Conservation (phyloP, 2,113 vertebrate genomes). For the Mastomys coucha region DNA sequence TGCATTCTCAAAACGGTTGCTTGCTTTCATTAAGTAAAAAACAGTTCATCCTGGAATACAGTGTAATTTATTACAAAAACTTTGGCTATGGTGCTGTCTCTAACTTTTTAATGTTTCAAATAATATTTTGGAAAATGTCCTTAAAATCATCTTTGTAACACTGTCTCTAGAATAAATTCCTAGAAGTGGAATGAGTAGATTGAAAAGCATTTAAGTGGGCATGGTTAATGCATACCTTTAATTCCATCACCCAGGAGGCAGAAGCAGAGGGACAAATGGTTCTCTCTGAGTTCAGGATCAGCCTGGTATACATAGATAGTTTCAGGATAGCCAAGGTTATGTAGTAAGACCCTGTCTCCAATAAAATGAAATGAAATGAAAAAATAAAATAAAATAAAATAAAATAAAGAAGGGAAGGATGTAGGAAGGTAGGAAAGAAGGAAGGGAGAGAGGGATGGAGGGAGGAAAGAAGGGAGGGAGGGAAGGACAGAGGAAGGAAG, state of each 20-base stretch:
- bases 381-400: too few species aligned
- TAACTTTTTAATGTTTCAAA: conserved; percentile 31
- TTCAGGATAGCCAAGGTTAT: background rate
- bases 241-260: background rate
- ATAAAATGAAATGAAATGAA: background rate
- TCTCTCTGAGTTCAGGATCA: background rate
- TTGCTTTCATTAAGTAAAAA: background rate
- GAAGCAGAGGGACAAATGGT: too few species aligned
- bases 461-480: fast-evolving
- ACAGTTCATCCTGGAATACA: background rate
- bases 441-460: background rate
- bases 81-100: background rate
- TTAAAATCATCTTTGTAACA: conserved; percentile 29
- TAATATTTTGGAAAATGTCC: conserved; percentile 38
- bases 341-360: background rate
- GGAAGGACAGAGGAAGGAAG: fast-evolving
- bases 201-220: background rate
- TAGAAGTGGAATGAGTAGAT: conserved; percentile 42
- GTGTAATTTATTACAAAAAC: background rate
- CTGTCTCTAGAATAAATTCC: conserved; percentile 6
- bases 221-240: background rate
- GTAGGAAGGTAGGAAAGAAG: background rate
- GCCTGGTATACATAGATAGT: background rate
- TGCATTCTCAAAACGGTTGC: background rate
- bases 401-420: background rate